Evolutionary conservation across 23 tunicate species (phyloP).

Genomic region (Ascidia mentula): DNA sequence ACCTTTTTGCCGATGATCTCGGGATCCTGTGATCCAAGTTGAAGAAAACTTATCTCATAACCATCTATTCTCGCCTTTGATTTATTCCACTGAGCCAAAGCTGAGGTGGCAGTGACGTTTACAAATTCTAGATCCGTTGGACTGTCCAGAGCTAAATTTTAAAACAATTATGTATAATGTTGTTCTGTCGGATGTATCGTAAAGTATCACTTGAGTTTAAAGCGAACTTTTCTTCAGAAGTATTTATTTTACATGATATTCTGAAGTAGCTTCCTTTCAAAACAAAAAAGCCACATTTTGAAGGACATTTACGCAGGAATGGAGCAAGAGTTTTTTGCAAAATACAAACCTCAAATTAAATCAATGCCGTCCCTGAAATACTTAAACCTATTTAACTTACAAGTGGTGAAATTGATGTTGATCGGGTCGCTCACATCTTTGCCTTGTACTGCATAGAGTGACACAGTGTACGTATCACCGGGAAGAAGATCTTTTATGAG

Average conservation of each 20-base stretch:
- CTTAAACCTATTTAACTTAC: too few species aligned
- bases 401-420: conserved; percentile 28
- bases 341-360: too few species aligned
- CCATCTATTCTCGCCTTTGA: conserved; percentile 6
- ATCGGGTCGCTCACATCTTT: conserved; percentile 7
- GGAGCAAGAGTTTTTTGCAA: too few species aligned
- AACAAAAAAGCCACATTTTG: too few species aligned
- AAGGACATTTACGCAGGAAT: too few species aligned
- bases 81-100: conserved; percentile 1
- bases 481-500: conserved; percentile 11
- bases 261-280: too few species aligned
- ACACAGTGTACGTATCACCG: conserved; percentile 18
- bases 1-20: conserved; percentile 2
- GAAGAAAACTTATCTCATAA: neutral
- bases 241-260: too few species aligned
- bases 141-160: conserved; percentile 18
- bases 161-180: too few species aligned
- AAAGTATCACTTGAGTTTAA: too few species aligned
- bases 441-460: conserved; percentile 24
- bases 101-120: conserved; percentile 21
- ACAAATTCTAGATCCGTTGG: conserved; percentile 12
- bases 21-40: neutral
- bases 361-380: too few species aligned
- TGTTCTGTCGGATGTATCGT: too few species aligned
- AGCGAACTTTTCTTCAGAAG: too few species aligned